Conservation (phyloP, 1,140 invertebrate species). For the Meloidogyne floridensis region DNA sequence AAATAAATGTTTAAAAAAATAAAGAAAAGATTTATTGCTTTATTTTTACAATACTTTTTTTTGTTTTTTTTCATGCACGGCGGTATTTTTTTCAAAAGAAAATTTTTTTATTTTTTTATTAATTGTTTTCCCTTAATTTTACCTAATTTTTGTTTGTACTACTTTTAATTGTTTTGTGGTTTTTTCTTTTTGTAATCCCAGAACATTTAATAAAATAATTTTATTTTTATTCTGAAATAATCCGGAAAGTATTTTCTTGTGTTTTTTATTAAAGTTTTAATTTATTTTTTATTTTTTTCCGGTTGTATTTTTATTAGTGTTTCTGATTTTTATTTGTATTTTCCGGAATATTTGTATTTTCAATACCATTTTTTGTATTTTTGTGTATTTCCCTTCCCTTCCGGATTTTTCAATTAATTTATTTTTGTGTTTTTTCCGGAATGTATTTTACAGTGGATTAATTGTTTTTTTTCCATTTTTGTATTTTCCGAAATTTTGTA, state of each 20-base stretch:
- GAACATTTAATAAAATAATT: background rate
- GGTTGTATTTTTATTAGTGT: background rate
- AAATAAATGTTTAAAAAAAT: background rate
- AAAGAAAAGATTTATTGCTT: conserved; percentile 4
- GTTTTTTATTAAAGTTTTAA: background rate
- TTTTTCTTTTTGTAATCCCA: background rate
- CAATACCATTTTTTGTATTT: too few relatives aligned
- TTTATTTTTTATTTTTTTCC: background rate
- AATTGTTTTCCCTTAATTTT: background rate
- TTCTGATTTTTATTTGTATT: background rate
- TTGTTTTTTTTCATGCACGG: background rate
- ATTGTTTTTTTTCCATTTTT: too few relatives aligned
- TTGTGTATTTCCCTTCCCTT: too few relatives aligned
- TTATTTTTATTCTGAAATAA: background rate
- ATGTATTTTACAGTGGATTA: too few relatives aligned
- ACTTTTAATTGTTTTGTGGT: background rate
- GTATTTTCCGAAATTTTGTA: too few relatives aligned
- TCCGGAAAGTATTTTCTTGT: too few relatives aligned
- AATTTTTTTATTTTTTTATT: background rate
- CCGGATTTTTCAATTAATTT: too few relatives aligned
- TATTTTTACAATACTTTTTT: background rate
- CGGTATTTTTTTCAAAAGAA: background rate
- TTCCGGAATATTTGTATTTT: too few relatives aligned
- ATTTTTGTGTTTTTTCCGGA: too few relatives aligned
- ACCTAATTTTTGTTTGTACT: background rate